Conservation (phyloP, 2,113 vertebrate species). For the Fulica atra region DNA sequence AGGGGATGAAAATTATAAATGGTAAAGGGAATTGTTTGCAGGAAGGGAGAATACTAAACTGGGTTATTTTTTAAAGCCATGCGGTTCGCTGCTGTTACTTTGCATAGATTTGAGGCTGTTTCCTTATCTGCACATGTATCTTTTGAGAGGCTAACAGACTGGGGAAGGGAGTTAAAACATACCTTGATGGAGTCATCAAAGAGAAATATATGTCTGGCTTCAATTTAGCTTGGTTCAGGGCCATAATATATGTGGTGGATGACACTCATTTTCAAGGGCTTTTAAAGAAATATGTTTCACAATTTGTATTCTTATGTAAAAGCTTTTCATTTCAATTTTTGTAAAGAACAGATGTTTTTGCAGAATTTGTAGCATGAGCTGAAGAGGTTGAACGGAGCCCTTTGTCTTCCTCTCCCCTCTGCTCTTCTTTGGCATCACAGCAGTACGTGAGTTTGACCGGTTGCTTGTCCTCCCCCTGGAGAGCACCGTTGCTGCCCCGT, state of each 20-base stretch:
- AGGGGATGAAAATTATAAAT: not conserved
- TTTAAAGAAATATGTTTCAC: slow-evolving; percentile 2
- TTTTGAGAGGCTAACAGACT: not conserved
- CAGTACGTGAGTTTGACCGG: not conserved
- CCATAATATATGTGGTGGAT: not conserved
- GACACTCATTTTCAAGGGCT: not conserved
- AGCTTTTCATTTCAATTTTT: not conserved
- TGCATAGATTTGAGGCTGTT: not conserved
- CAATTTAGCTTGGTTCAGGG: not conserved
- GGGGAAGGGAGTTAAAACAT: not conserved
- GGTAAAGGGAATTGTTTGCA: slow-evolving; percentile 5
- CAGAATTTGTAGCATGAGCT: not conserved
- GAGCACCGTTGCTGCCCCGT: fast-evolving
- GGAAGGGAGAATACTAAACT: not conserved
- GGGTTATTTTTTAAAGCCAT: not conserved
- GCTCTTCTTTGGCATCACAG: not conserved
- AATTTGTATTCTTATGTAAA: not conserved
- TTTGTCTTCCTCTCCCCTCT: not conserved
- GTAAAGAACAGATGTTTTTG: not conserved
- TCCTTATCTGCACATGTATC: slow-evolving; percentile 2
- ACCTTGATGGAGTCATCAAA: slow-evolving; percentile 34
- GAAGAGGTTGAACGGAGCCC: not conserved
- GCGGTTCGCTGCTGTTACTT: not conserved
- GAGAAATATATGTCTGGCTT: slow-evolving; percentile 11
- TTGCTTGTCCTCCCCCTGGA: fast-evolving